A percentile compares a stretch with the other conserved stretches of the same genome.
These are phyloP conservation scores for Rhinolophus ferrumequinum DNA, from an alignment of 2,113 vertebrate genomes.

Conservation along the genomic window DNA sequence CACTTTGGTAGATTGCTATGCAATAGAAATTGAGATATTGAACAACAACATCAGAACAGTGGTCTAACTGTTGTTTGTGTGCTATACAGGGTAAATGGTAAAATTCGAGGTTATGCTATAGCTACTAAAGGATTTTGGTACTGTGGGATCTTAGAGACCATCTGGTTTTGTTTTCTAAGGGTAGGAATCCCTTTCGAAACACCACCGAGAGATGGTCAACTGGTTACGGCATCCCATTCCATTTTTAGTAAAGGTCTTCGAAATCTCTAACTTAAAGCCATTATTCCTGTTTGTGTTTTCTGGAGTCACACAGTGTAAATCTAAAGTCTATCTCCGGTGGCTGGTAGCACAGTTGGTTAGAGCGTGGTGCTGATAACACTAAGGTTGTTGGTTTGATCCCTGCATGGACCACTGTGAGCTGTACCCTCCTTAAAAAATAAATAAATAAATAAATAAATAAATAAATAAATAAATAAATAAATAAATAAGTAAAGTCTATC, in stretches of 20 bases:
- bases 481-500: no score
- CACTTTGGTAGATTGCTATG: background rate
- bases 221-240: background rate
- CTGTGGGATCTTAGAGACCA: background rate
- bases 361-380: no score
- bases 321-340: background rate
- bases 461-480: no score
- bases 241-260: background rate
- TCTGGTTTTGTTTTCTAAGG: conserved; percentile 1
- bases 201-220: background rate
- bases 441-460: no score
- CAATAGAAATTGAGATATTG: conserved; percentile 23
- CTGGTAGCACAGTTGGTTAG: no score
- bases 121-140: conserved; percentile 31
- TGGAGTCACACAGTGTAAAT: background rate
- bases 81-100: background rate
- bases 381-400: no score
- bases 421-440: no score
- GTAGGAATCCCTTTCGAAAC: background rate
- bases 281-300: background rate
- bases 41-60: conserved; percentile 35
- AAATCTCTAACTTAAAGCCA: background rate
- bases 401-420: no score
- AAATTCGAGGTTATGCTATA: conserved; percentile 50
- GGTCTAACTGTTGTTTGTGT: conserved; percentile 27